Evolutionary conservation across 2,888 invertebrate genomes (phyloP).

Genomic region (Dynastes tityus): DNA sequence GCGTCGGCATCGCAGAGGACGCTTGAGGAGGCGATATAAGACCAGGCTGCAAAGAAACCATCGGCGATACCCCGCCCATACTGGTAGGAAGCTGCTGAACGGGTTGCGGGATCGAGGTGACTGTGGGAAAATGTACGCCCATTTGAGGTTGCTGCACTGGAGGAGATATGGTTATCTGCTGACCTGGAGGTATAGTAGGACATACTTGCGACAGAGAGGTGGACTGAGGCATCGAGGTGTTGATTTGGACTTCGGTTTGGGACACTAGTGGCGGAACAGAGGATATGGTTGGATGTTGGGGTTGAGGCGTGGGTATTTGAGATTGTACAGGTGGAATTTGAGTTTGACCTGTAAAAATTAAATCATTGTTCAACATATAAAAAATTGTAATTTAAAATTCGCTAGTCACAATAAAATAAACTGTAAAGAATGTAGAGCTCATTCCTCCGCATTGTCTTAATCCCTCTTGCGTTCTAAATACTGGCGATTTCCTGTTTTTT

Average conservation of each 20-base stretch:
- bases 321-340: slow-evolving; percentile 28
- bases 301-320: slow-evolving; percentile 43
- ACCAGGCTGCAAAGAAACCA: slow-evolving; percentile 38
- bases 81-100: slow-evolving; percentile 34
- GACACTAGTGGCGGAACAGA: slow-evolving; percentile 41
- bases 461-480: no score
- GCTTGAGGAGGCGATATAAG: slow-evolving; percentile 46
- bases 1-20: slow-evolving; percentile 4
- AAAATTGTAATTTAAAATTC: no score
- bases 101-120: slow-evolving; percentile 42
- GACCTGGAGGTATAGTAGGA: slow-evolving; percentile 47
- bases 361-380: no score
- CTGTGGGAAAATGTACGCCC: slow-evolving; percentile 20
- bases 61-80: slow-evolving; percentile 21
- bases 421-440: no score
- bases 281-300: slow-evolving; percentile 45
- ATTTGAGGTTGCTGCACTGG: slow-evolving; percentile 45
- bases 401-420: no score
- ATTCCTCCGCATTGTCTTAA: no score
- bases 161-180: slow-evolving; percentile 45
- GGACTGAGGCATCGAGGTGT: slow-evolving; percentile 53
- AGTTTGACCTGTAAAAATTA: background rate
- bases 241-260: slow-evolving; percentile 39
- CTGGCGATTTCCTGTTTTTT: no score
- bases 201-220: slow-evolving; percentile 54